Evolutionary conservation across 2,888 invertebrate genomes (phyloP), one percentile per base, ranked within the genome.

Genomic region (Polydrusus cervinus): DNA sequence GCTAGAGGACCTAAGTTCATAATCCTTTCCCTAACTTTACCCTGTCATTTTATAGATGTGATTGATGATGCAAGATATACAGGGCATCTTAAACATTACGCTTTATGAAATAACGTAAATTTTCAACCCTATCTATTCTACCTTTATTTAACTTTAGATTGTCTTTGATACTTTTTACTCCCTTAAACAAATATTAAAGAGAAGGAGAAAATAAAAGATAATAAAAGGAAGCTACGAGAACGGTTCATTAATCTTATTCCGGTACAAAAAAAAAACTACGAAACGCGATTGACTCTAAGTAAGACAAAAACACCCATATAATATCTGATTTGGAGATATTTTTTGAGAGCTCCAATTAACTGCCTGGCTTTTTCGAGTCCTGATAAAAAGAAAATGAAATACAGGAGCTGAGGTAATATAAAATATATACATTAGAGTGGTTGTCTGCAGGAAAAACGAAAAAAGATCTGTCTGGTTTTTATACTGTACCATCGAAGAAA

Each of bases 281-380:
- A 16, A 60, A 16, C 57, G 57, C 57, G 57, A 60, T 60, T 38
- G 57, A 60, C 57, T 60, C 38, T 38, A 38, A 60, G 57, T 16
- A 16, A 60, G 14, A 60, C 57, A 60, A 60, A 57, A 60, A 60
- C 57, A 38, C 30, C 25, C 53, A 53, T 53, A 53, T 53, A 53
- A 53, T 53, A 53, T 53, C 53, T 53, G 53, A 53, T 53, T 53
- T 53, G 25, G 38, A 60, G 38, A 60, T 60, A 57, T 57, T 38
- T 60, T 60, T 60, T 60, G 14, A 38, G 34, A 38, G 10, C 57
- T 60, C 20, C 18, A 60, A 60, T 60, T 60, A 60, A 60, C 57
- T 60, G 38, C n/a, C 38, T 14, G 38, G 14, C 57, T 16, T 38
- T 60, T 60, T 60, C 38, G 38, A 38, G 38, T 18, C 8, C 6